These are phyloP conservation scores for Periophthalmodon schlosseri DNA, from an alignment of 2,113 vertebrate species.

Conservation along the genomic window DNA sequence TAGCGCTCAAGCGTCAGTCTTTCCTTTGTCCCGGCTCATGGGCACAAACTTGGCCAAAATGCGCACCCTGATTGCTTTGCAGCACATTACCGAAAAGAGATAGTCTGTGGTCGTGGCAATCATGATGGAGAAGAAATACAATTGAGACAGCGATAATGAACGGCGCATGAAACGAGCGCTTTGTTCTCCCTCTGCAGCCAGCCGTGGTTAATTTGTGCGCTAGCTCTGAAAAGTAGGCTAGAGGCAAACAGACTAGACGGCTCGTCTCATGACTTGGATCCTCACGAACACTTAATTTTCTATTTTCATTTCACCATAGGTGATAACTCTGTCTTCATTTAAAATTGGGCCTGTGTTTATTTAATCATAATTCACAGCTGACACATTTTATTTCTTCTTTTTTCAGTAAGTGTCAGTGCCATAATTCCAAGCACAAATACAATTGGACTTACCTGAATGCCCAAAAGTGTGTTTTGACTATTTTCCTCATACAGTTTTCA, in stretches of 20 bases:
- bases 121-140: slow-evolving; percentile 10
- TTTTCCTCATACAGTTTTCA: neutral
- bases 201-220: slow-evolving; percentile 64
- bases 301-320: slow-evolving; percentile 22
- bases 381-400: neutral
- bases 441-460: neutral
- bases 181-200: slow-evolving; percentile 74
- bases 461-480: too few relatives aligned
- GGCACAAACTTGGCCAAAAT: slow-evolving; percentile 24
- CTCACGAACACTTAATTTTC: slow-evolving; percentile 7
- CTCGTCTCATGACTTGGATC: slow-evolving; percentile 60
- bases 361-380: neutral
- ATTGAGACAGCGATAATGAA: slow-evolving; percentile 54
- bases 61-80: neutral
- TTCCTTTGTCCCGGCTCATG: slow-evolving; percentile 63
- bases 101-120: neutral
- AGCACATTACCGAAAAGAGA: neutral
- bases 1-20: slow-evolving; percentile 62
- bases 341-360: neutral
- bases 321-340: slow-evolving; percentile 7
- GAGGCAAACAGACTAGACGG: slow-evolving; percentile 47
- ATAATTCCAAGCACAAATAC: neutral
- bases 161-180: slow-evolving; percentile 72
- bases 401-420: neutral
- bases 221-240: slow-evolving; percentile 57